Conservation (phyloP, 1,140 invertebrate species). For the Bombus fervidus region DNA sequence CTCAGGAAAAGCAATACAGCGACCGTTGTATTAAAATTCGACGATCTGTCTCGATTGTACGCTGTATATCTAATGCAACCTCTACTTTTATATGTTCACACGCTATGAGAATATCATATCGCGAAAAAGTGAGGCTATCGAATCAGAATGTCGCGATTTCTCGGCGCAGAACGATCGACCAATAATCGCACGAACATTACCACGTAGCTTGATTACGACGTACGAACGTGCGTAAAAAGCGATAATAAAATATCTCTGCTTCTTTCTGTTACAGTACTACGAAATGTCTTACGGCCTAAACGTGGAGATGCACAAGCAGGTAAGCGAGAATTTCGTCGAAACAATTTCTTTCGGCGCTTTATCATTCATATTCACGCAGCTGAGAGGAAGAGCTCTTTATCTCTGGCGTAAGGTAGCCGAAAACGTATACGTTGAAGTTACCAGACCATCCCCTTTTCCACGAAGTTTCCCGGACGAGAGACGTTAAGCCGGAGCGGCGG, state of each 20-base stretch:
- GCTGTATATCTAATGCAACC: too few relatives aligned
- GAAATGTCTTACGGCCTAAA: conserved; percentile 92
- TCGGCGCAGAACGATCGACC: too few relatives aligned
- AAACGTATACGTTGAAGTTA: not conserved
- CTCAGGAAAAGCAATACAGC: too few relatives aligned
- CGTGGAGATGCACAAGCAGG: conserved; percentile 93
- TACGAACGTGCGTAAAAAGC: too few relatives aligned
- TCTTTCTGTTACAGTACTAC: conserved; percentile 88
- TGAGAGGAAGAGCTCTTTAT: not conserved
- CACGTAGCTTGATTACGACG: too few relatives aligned
- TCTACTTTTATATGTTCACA: too few relatives aligned
- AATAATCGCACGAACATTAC: too few relatives aligned
- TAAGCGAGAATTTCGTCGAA: conserved; percentile 74
- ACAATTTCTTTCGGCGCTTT: conserved; percentile 1
- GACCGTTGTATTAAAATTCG: too few relatives aligned
- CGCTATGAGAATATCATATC: too few relatives aligned
- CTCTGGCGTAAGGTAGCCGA: not conserved
- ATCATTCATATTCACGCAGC: not conserved
- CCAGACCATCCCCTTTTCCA: not conserved
- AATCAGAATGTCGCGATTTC: too few relatives aligned
- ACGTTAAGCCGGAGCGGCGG: not conserved
- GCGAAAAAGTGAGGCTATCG: too few relatives aligned
- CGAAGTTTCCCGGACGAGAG: not conserved
- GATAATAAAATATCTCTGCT: not conserved
- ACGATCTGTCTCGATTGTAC: too few relatives aligned